These are phyloP conservation scores for Sinocyclocheilus anophthalmus DNA, from an alignment of 2,113 vertebrate genomes.

Conservation along the genomic window DNA sequence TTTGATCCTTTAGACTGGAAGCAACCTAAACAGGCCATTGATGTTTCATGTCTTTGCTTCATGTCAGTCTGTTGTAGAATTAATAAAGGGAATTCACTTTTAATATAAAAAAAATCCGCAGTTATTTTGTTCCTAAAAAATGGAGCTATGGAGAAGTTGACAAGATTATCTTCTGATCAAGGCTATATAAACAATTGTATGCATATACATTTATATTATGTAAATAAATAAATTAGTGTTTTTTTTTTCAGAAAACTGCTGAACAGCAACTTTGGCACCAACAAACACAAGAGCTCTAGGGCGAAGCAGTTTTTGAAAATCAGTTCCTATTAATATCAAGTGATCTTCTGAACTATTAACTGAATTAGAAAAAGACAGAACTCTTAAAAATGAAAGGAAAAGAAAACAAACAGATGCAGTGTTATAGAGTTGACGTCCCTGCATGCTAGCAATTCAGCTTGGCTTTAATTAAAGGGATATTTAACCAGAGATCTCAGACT, in stretches of 20 bases:
- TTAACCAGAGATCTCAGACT: slow-evolving; percentile 64
- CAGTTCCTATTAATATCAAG: slow-evolving; percentile 21
- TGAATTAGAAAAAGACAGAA: background rate
- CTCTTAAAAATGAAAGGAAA: background rate
- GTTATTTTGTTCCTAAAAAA: background rate
- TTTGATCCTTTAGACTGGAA: slow-evolving; percentile 35
- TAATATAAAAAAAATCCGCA: background rate
- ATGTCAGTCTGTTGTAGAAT: slow-evolving; percentile 32
- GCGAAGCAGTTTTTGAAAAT: background rate
- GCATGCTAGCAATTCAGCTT: slow-evolving; percentile 66
- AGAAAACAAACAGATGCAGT: slow-evolving; percentile 22
- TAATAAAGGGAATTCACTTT: background rate
- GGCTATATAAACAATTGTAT: background rate
- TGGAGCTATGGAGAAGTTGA: background rate
- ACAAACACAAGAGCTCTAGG: slow-evolving; percentile 1
- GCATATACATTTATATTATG: background rate
- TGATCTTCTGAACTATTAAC: slow-evolving; percentile 34
- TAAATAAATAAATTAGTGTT: too few relatives aligned
- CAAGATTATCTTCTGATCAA: background rate
- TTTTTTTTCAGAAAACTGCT: too few relatives aligned
- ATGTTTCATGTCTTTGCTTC: slow-evolving; percentile 42
- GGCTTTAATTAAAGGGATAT: slow-evolving; percentile 69
- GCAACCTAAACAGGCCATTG: slow-evolving; percentile 33
- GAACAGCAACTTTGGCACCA: slow-evolving; percentile 8
- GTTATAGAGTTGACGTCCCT: slow-evolving; percentile 63